These are phyloP conservation scores for Cyprinodon brontotheroides DNA, from an alignment of 2,113 vertebrate genomes.

Conservation along the genomic window DNA sequence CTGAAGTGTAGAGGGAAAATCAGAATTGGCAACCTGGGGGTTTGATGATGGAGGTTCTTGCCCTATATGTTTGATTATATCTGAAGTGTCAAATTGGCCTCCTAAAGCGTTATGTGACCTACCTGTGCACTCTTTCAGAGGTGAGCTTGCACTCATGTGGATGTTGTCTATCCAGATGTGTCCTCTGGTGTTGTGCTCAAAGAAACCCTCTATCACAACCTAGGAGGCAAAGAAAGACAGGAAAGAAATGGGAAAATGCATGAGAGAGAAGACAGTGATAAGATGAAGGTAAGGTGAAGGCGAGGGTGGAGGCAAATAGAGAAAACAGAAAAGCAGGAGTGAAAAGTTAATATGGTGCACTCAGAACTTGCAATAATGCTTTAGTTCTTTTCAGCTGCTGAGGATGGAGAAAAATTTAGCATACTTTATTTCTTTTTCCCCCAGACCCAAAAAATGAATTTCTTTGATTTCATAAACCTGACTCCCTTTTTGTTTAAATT, in stretches of 20 bases:
- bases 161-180: slow-evolving; percentile 94
- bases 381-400: slow-evolving; percentile 25
- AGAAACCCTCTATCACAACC: slow-evolving; percentile 94
- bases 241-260: slow-evolving; percentile 11
- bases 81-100: neutral
- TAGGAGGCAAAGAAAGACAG: slow-evolving; percentile 42
- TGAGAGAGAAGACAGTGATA: slow-evolving; percentile 30
- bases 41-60: neutral
- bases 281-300: slow-evolving; percentile 22
- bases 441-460: slow-evolving; percentile 11
- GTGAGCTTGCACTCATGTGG: slow-evolving; percentile 86
- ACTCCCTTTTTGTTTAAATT: neutral
- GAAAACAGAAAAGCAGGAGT: slow-evolving; percentile 42
- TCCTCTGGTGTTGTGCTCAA: slow-evolving; percentile 84
- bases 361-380: slow-evolving; percentile 43
- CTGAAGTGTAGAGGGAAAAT: too few species aligned
- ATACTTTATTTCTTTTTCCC: slow-evolving; percentile 16
- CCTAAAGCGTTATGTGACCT: slow-evolving; percentile 64
- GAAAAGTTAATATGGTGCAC: slow-evolving; percentile 62
- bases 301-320: slow-evolving; percentile 22
- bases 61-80: neutral
- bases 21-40: neutral
- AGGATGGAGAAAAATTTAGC: slow-evolving; percentile 39
- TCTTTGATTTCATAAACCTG: neutral
- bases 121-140: slow-evolving; percentile 93